Evolutionary conservation across 2,888 invertebrate species (phyloP).

Genomic region (Rhingia campestris): DNA sequence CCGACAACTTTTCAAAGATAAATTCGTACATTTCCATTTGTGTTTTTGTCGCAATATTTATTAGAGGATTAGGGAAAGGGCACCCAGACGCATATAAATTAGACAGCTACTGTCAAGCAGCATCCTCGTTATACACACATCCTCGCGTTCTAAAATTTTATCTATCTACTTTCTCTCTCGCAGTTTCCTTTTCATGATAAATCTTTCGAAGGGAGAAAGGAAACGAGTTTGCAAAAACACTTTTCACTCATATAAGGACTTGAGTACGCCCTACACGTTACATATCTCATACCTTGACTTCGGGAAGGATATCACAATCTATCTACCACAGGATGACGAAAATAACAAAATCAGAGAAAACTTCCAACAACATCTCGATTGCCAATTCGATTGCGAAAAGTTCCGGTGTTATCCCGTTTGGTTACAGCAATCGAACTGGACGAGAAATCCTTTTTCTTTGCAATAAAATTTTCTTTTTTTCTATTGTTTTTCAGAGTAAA

Average conservation of each 20-base stretch:
- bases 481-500: conserved; percentile 16
- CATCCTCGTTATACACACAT: conserved; percentile 17
- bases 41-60: conserved; percentile 53
- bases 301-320: neutral
- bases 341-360: conserved; percentile 30
- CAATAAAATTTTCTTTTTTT: conserved; percentile 28
- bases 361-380: conserved; percentile 44
- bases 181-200: conserved; percentile 10
- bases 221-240: conserved; percentile 9
- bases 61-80: conserved; percentile 52
- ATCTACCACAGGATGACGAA: conserved; percentile 16
- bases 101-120: conserved; percentile 56
- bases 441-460: conserved; percentile 28
- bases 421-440: conserved; percentile 27
- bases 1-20: conserved; percentile 30
- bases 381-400: conserved; percentile 66
- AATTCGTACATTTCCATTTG: conserved; percentile 37
- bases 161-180: neutral
- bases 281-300: neutral
- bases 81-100: conserved; percentile 59
- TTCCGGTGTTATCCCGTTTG: conserved; percentile 42
- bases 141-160: neutral
- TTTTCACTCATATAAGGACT: conserved; percentile 33
- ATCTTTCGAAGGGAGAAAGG: neutral
- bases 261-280: conserved; percentile 4